Conservation (phyloP, 2,797 vertebrate genomes). For the Botia kubotai region DNA sequence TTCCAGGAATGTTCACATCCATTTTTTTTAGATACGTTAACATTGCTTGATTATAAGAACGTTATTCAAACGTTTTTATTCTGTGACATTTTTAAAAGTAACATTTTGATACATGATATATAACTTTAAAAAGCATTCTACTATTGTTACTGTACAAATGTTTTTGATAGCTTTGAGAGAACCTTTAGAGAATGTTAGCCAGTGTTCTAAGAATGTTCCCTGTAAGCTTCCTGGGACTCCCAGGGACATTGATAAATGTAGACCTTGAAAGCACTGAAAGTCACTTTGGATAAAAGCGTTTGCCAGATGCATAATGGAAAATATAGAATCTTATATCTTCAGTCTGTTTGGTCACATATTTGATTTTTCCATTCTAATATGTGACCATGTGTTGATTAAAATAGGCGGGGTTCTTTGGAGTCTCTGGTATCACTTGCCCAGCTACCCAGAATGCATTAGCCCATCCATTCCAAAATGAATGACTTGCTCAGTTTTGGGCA, state of each 20-base stretch:
- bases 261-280: not conserved
- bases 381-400: not conserved
- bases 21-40: too few relatives aligned
- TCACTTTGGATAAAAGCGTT: not conserved
- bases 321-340: not conserved
- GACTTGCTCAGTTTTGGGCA: not conserved
- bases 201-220: too few relatives aligned
- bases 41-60: too few relatives aligned
- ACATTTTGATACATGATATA: too few relatives aligned
- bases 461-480: not conserved
- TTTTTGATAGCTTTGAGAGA: too few relatives aligned
- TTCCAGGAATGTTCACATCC: too few relatives aligned
- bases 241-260: not conserved
- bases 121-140: too few relatives aligned
- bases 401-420: not conserved
- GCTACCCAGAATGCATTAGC: not conserved
- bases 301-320: not conserved
- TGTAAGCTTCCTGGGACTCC: not conserved
- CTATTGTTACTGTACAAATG: too few relatives aligned
- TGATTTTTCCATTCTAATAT: not conserved
- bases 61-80: too few relatives aligned
- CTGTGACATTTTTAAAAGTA: too few relatives aligned
- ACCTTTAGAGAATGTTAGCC: too few relatives aligned
- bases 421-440: not conserved
- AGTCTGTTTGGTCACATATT: not conserved